Evolutionary conservation across 2,797 vertebrate species (phyloP), one percentile per base, ranked within the genome.

Genomic region (Hypotaenidia okinawae): DNA sequence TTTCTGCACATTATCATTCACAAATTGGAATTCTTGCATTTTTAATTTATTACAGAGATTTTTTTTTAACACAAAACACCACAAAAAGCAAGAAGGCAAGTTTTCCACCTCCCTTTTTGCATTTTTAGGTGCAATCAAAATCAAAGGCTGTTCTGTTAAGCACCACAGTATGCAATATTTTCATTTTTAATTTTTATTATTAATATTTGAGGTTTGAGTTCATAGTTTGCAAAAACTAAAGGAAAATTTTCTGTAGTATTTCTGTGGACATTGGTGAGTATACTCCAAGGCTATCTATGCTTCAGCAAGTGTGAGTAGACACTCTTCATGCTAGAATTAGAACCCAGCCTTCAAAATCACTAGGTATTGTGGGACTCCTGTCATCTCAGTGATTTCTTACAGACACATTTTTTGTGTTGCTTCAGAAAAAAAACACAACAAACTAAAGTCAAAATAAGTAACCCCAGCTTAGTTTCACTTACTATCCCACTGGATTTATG

Each of bases 21-120:
- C 10, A 66, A 83, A 91, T 28, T 69, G 37, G 54, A 87, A 63
- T 52, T 41, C 4, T 49, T 63, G n/a, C 22, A 55, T 41, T 83
- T 16, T 70, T 92, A 89, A 88, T 88, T 93, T 89, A 77, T 86
- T 89, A 47, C 27, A 74, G 47, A 30, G 39, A 43, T n/a, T 30
- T 45, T 39, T 51, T 35, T 92, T 94, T 47, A 15, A 43, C 6
- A 41, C 62, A 80, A 72, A 68, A 4, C 6, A 18, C 9, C 15
- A 69, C 5, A 33, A 57, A 87, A 69, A 61, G 5, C 45, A 32
- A 55, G 27, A 41, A 19, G 7, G 5, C 8, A 14, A 18, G 4
- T 57, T 87, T 93, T 72, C 11, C 17, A 77, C 6, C 25, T 61
- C 28, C 18, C 16, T 88, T 83, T 73, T 70, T 63, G 14, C 10